These are phyloP conservation scores for Carterocephalus palaemon DNA, from an alignment of 2,888 invertebrate genomes.

Conservation along the genomic window DNA sequence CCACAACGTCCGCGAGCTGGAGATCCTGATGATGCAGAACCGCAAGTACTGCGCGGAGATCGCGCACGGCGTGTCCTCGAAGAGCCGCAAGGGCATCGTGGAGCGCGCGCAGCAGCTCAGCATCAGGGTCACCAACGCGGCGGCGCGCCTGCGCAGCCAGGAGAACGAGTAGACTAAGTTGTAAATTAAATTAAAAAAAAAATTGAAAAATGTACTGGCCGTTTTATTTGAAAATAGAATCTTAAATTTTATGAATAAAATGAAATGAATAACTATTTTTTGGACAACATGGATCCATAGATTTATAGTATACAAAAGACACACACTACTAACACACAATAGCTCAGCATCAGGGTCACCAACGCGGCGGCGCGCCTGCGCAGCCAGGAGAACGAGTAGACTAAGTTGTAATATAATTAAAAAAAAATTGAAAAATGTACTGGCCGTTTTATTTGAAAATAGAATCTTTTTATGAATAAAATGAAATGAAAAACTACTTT, in stretches of 20 bases:
- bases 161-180: slow-evolving; percentile 93
- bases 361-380: slow-evolving; percentile 97
- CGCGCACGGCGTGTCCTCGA: slow-evolving; percentile 98
- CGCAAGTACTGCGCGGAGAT: slow-evolving; percentile 98
- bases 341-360: slow-evolving; percentile 95
- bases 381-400: slow-evolving; percentile 99
- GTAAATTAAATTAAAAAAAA: slow-evolving; percentile 30
- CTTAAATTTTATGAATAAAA: no score
- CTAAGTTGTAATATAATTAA: slow-evolving; percentile 28
- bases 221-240: no score
- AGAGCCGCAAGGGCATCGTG: slow-evolving; percentile 97
- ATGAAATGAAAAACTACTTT: no score
- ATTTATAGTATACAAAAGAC: no score
- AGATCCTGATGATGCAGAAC: slow-evolving; percentile 99
- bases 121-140: slow-evolving; percentile 96
- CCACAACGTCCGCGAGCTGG: slow-evolving; percentile 88
- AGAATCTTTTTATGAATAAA: no score
- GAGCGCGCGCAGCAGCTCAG: slow-evolving; percentile 97
- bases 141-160: slow-evolving; percentile 97
- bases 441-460: slow-evolving; percentile 30
- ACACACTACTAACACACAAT: no score
- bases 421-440: slow-evolving; percentile 40
- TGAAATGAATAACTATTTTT: no score
- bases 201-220: slow-evolving; percentile 39
- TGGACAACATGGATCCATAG: no score